Evolutionary conservation across 2,888 invertebrate genomes (phyloP), one percentile per base, ranked within the genome.

Genomic region (Griposia aprilina): DNA sequence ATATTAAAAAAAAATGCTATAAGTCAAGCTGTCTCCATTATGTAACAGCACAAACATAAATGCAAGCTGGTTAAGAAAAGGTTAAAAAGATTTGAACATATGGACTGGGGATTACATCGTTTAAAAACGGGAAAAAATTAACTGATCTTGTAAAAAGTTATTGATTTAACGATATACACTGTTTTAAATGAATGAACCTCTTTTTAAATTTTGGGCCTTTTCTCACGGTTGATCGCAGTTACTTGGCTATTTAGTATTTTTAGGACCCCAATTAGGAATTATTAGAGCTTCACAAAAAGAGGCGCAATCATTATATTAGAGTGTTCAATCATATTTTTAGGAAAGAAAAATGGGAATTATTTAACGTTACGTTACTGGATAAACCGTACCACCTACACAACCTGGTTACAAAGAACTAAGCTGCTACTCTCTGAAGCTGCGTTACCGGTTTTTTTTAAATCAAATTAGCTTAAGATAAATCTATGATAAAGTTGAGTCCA

Each of bases 21-120:
- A 26, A 36, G 23, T 30, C 8, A 45, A 59, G 17, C 13, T 55
- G 17, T 66, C 80, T 67, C 0, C 5, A 62, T 84, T 84, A 84
- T 48, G 52, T 80, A 80, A 81, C 50, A 41, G 45, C 6, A 55
- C 8, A 36, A 36, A 76, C 2, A 8, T 45, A 45, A 6, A 65
- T 2, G 26, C 10, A 57, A 30, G 17, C 5, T 36, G 17, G 1
- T 63, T 26, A 63, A 0, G 17, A 62, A 41, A 45, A 15, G 13
- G 23, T 82, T 52, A 23, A 8, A 69, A 20, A 41, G 0, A 41
- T 59, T n/a, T n/a, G 1, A 41, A 41, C n/a, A 4, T 36, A 20
- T 36, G n/a, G 4, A 57, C 2, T 36, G 68, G 5, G n/a, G 11
- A 6, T 20, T 11, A 48, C 6, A n/a, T 36, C 36, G 7, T 57